These are phyloP conservation scores for Notocelia uddmanniana DNA, from an alignment of 2,888 invertebrate genomes.

Conservation along the genomic window DNA sequence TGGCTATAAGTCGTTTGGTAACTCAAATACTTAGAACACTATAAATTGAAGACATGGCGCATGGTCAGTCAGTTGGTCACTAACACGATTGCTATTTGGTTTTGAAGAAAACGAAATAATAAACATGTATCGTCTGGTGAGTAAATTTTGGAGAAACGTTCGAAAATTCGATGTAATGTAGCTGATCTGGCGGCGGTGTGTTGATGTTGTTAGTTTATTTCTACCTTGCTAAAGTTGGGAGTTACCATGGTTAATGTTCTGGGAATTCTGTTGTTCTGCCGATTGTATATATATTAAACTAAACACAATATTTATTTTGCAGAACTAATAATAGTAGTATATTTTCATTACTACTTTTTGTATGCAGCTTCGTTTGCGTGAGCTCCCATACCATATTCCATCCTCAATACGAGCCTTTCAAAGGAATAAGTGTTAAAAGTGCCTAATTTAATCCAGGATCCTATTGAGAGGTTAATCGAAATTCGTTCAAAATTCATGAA, in stretches of 20 bases:
- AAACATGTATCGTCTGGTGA: conserved; percentile 67
- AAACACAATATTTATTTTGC: neutral
- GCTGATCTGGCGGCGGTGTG: neutral
- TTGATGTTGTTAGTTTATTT: neutral
- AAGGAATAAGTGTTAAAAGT: too few species aligned
- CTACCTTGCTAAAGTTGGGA: neutral
- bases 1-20: conserved; percentile 41
- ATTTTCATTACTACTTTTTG: neutral
- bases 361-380: neutral
- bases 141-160: conserved; percentile 47
- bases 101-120: conserved; percentile 42
- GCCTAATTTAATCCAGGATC: too few species aligned
- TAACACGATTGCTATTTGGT: conserved; percentile 21
- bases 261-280: conserved; percentile 13
- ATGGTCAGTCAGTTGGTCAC: conserved; percentile 24
- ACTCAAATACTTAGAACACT: conserved; percentile 36
- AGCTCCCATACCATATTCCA: neutral
- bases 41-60: conserved; percentile 40
- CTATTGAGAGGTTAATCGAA: too few species aligned
- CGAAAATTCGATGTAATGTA: neutral
- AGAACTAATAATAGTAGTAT: neutral
- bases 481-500: too few species aligned
- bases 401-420: neutral
- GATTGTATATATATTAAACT: neutral
- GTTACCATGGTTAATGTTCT: neutral